phyloP scores from a whole-genome alignment of 2,797 vertebrate species.

The Sphenopsis melanotis region DNA sequence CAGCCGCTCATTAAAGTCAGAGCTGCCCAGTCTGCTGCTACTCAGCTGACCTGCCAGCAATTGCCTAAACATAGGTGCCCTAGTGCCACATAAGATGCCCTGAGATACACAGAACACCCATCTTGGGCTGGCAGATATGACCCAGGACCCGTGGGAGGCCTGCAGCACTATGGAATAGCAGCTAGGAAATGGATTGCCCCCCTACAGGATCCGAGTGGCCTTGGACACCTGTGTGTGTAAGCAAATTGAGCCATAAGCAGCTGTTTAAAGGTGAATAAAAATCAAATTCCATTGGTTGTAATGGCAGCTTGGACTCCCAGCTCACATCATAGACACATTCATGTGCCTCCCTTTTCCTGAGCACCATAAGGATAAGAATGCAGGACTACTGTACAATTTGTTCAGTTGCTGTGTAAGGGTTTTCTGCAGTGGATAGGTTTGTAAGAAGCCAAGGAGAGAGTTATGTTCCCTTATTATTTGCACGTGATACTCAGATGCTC shows the following conservation, averaged over 20 bases:
- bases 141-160: background rate
- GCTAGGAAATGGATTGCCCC: background rate
- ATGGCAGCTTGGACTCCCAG: background rate
- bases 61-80: background rate
- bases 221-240: background rate
- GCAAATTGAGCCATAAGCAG: background rate
- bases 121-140: background rate
- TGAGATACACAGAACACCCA: background rate
- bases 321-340: accelerated
- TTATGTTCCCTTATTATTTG: background rate
- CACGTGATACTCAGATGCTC: background rate
- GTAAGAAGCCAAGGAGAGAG: background rate
- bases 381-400: background rate
- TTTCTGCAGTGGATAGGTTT: background rate
- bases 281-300: background rate
- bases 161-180: background rate
- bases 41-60: background rate
- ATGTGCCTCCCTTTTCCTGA: background rate
- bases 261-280: background rate
- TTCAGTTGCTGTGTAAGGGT: background rate
- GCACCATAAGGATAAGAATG: background rate
- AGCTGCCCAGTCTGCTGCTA: background rate
- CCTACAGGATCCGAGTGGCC: background rate
- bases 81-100: background rate
- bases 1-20: background rate